Percentiles rank a stretch among this genome's conserved stretches.
Conservation (phyloP, 2,888 invertebrate genomes). For the Anthophora plumipes region DNA sequence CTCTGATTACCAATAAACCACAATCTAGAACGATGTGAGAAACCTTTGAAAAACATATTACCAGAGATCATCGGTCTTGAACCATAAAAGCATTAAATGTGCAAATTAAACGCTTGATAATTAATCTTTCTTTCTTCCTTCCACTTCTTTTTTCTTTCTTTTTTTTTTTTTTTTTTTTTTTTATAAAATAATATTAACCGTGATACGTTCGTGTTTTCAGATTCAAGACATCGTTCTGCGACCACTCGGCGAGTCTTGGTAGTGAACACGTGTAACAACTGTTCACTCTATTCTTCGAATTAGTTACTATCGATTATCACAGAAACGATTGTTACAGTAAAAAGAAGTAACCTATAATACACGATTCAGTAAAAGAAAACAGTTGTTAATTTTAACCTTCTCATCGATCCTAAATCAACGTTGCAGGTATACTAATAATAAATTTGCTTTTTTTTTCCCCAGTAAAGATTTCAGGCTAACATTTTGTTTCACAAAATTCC, state of each 20-base stretch:
- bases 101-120: background rate
- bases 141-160: no score
- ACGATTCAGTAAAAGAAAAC: no score
- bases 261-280: background rate
- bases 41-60: background rate
- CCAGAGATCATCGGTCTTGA: background rate
- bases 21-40: background rate
- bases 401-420: no score
- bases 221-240: conserved; percentile 77
- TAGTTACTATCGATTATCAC: background rate
- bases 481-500: no score
- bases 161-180: background rate
- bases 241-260: conserved; percentile 79
- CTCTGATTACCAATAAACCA: background rate
- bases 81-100: background rate
- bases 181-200: background rate
- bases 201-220: conserved; percentile 56
- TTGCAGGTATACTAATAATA: no score
- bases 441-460: no score
- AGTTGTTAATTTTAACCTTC: no score
- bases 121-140: no score
- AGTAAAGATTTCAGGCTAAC: no score
- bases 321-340: background rate
- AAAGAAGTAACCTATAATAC: background rate
- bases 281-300: background rate